Percentiles rank a stretch among this genome's conserved stretches.
Conservation (phyloP, 2,888 invertebrate species). For the Zootermopsis nevadensis region DNA sequence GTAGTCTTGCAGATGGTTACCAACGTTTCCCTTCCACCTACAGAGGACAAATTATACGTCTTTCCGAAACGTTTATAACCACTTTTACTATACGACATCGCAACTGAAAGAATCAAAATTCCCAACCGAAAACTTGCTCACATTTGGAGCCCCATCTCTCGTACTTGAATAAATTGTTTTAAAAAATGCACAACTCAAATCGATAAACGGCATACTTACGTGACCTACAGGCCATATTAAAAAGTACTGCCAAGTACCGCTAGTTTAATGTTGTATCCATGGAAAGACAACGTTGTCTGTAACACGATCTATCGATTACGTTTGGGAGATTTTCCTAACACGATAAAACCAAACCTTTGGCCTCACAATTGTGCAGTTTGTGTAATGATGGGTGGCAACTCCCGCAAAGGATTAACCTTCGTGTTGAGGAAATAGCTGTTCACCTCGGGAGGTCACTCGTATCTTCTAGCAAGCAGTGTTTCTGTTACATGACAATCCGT, state of each 20-base stretch:
- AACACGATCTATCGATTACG: slow-evolving; percentile 1
- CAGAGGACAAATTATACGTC: no score
- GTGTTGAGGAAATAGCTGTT: slow-evolving; percentile 2
- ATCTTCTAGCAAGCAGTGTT: background rate
- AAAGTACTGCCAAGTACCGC: background rate
- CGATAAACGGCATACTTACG: background rate
- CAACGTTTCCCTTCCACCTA: no score
- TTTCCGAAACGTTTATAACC: no score
- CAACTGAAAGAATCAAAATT: no score
- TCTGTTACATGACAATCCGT: background rate
- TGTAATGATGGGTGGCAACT: slow-evolving; percentile 22
- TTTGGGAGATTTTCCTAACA: background rate
- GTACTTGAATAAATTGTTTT: background rate
- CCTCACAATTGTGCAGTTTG: slow-evolving; percentile 7
- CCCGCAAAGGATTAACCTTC: background rate
- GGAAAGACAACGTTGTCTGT: background rate
- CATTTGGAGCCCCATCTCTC: no score
- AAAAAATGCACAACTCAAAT: background rate
- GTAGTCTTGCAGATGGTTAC: no score
- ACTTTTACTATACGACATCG: no score
- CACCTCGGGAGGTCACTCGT: background rate
- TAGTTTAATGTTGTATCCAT: background rate
- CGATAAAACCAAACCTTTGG: slow-evolving; percentile 11
- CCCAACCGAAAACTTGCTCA: no score
- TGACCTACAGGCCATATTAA: background rate